phyloP scores from a whole-genome alignment of 2,113 vertebrate genomes.

The Heterocephalus glaber region DNA sequence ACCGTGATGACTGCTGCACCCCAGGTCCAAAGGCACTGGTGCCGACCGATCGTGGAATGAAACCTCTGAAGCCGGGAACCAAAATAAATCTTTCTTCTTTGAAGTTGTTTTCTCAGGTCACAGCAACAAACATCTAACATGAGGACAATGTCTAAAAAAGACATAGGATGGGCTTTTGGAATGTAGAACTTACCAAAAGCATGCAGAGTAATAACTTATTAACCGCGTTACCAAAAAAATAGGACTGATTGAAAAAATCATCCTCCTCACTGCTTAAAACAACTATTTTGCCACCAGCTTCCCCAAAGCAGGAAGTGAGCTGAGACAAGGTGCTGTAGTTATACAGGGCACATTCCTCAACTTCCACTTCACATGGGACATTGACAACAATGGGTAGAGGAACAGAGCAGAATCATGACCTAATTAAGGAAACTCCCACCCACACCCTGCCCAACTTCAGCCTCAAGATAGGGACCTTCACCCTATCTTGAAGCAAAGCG shows the following conservation, averaged over 20 bases:
- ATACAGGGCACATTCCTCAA: constrained; percentile 1
- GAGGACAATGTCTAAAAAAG: neutral
- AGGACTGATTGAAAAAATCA: neutral
- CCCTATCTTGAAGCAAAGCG: neutral
- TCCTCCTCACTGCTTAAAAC: constrained; percentile 53
- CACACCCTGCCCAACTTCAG: neutral
- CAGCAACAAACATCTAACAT: neutral
- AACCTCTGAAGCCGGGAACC: neutral
- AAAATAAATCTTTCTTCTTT: neutral
- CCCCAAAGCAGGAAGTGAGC: constrained; percentile 37
- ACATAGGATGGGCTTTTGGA: neutral
- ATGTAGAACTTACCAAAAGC: constrained; percentile 46
- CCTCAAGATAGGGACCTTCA: neutral
- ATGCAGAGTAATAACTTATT: constrained; percentile 43
- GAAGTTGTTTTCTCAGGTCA: neutral
- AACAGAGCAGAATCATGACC: neutral
- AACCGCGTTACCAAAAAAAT: constrained; percentile 20
- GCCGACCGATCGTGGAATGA: neutral
- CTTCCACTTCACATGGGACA: neutral
- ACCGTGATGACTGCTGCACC: neutral
- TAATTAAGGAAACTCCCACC: constrained; percentile 58
- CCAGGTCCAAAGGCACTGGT: neutral
- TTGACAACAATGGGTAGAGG: constrained; percentile 15
- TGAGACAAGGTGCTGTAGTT: constrained; percentile 23
- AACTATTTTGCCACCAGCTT: constrained; percentile 2